Evolutionary conservation across 2,113 vertebrate genomes (phyloP).

Genomic region (Phaethornis superciliosus): DNA sequence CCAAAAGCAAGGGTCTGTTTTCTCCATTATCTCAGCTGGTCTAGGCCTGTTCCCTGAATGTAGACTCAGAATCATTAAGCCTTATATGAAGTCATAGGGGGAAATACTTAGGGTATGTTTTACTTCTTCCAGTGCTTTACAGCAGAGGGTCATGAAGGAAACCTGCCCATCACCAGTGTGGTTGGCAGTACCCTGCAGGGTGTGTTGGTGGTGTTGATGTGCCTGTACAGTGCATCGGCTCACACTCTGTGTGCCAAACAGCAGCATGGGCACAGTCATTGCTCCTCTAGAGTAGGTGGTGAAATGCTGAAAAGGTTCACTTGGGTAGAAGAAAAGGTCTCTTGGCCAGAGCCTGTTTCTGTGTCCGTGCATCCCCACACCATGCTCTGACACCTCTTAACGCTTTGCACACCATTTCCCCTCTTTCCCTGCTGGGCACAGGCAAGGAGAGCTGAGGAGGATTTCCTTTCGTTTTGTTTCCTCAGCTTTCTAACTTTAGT

Average conservation of each 20-base stretch:
- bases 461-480: constrained; percentile 1
- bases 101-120: not conserved
- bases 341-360: not conserved
- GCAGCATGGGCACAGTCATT: fast-evolving
- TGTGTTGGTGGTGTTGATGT: fast-evolving
- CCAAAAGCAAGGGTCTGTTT: not conserved
- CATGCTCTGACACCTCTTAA: not conserved
- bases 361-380: fast-evolving
- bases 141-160: not conserved
- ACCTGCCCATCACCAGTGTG: not conserved
- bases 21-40: not conserved
- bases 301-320: not conserved
- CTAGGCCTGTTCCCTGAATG: not conserved
- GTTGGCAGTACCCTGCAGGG: not conserved
- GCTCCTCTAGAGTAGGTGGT: not conserved
- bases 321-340: not conserved
- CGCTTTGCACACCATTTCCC: not conserved
- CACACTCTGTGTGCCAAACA: not conserved
- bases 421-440: not conserved
- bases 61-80: not conserved
- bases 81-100: not conserved
- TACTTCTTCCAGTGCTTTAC: not conserved
- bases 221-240: not conserved
- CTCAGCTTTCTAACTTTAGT: constrained; percentile 16
- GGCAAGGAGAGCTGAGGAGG: not conserved